These are phyloP conservation scores for Dolichopus griseipennis DNA, from an alignment of 2,888 invertebrate species.

Conservation along the genomic window DNA sequence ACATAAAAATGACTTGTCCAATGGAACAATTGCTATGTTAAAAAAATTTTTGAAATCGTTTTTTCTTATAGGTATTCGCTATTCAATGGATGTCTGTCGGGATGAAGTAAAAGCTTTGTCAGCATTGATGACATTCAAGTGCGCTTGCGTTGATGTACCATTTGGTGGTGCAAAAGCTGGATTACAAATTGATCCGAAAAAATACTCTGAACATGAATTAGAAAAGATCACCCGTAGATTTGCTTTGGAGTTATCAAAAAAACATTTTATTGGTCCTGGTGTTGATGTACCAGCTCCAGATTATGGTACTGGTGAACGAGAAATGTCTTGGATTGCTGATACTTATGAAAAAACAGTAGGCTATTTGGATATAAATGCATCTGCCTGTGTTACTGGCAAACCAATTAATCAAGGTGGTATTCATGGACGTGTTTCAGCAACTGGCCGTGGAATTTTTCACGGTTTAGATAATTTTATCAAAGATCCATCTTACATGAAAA, in stretches of 20 bases:
- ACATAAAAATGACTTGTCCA: too few species aligned
- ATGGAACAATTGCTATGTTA: too few species aligned
- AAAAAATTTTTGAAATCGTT: too few species aligned
- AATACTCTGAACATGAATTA: conserved; percentile 61
- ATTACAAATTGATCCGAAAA: conserved; percentile 62
- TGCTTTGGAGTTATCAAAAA: conserved; percentile 67
- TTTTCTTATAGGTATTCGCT: conserved; percentile 54
- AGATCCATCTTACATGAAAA: conserved; percentile 62
- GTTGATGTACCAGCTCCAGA: conserved; percentile 78
- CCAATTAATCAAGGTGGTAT: conserved; percentile 82
- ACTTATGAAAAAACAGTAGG: conserved; percentile 71
- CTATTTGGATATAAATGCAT: conserved; percentile 66
- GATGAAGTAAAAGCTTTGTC: conserved; percentile 75
- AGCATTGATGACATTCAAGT: conserved; percentile 76
- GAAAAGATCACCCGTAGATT: conserved; percentile 69
- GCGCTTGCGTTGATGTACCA: conserved; percentile 69
- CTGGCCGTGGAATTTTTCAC: conserved; percentile 70
- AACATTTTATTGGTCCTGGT: conserved; percentile 67
- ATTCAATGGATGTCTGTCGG: conserved; percentile 54
- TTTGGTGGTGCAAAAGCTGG: conserved; percentile 72
- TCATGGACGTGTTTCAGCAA: conserved; percentile 74
- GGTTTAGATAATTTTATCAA: conserved; percentile 62
- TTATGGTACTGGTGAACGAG: conserved; percentile 62
- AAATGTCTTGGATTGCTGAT: conserved; percentile 77
- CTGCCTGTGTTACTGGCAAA: conserved; percentile 80